Evolutionary conservation across 1,140 invertebrate genomes (phyloP).

Genomic region (Micrasema longulum): DNA sequence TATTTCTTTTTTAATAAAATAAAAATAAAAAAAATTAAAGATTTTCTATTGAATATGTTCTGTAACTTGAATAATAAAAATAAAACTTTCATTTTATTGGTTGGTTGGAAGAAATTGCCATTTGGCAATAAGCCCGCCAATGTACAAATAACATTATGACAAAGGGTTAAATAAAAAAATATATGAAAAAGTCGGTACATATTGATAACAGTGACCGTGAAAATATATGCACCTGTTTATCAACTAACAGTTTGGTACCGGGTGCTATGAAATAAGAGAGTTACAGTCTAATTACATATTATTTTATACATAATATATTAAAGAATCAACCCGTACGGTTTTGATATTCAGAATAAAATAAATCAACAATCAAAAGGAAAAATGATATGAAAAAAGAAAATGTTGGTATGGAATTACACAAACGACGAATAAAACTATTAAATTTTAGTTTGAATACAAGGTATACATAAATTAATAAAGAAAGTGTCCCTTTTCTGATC

Average conservation of each 20-base stretch:
- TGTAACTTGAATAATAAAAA: too few relatives aligned
- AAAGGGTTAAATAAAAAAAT: background rate
- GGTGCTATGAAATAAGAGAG: background rate
- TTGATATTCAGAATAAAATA: background rate
- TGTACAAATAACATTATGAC: too few relatives aligned
- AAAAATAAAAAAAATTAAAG: background rate
- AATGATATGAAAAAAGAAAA: background rate
- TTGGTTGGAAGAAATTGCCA: too few relatives aligned
- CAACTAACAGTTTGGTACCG: background rate
- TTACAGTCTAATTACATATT: background rate
- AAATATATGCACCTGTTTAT: background rate
- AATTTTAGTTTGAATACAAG: background rate
- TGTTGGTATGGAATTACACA: background rate
- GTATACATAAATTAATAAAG: background rate
- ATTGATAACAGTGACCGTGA: too few relatives aligned
- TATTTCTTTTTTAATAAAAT: too few relatives aligned
- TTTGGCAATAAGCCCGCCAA: too few relatives aligned
- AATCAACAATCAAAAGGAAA: background rate
- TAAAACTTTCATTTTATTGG: too few relatives aligned
- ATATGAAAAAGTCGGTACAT: background rate
- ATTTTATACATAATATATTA: background rate
- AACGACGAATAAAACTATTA: background rate
- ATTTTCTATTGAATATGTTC: too few relatives aligned
- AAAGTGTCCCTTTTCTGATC: background rate
- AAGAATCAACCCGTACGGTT: background rate